phyloP scores from a whole-genome alignment of 2,888 invertebrate species.

The Psylliodes chrysocephalus region DNA sequence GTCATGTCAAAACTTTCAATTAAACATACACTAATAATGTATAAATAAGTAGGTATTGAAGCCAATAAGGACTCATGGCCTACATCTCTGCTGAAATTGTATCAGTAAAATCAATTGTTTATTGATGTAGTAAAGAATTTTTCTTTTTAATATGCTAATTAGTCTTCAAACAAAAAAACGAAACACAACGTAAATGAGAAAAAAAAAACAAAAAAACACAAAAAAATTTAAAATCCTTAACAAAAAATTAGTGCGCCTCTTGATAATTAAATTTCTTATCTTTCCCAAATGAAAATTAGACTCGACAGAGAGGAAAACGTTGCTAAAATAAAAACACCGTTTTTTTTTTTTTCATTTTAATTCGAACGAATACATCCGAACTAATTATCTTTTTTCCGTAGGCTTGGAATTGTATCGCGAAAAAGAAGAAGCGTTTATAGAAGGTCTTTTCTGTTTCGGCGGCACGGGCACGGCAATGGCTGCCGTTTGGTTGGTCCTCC shows the following conservation, averaged over 20 bases:
- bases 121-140: too few relatives aligned
- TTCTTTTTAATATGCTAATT: too few relatives aligned
- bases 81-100: too few relatives aligned
- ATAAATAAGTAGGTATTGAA: too few relatives aligned
- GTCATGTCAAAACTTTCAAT: too few relatives aligned
- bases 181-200: too few relatives aligned
- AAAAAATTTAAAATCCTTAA: neutral
- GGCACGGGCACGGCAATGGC: neutral
- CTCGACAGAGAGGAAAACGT: constrained; percentile 14
- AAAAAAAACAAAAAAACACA: neutral
- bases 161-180: too few relatives aligned
- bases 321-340: neutral
- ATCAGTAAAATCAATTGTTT: too few relatives aligned
- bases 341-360: constrained; percentile 20
- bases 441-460: constrained; percentile 17
- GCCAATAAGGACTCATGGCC: too few relatives aligned
- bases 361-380: constrained; percentile 30
- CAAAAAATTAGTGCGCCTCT: constrained; percentile 17
- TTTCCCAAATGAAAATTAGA: constrained; percentile 17
- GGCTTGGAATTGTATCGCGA: constrained; percentile 27
- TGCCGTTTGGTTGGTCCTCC: constrained; percentile 27
- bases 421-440: constrained; percentile 34
- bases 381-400: constrained; percentile 32
- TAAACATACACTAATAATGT: too few relatives aligned
- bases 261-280: constrained; percentile 28